phyloP scores from a whole-genome alignment of 2,888 invertebrate species.

The Barypeithes pellucidus region DNA sequence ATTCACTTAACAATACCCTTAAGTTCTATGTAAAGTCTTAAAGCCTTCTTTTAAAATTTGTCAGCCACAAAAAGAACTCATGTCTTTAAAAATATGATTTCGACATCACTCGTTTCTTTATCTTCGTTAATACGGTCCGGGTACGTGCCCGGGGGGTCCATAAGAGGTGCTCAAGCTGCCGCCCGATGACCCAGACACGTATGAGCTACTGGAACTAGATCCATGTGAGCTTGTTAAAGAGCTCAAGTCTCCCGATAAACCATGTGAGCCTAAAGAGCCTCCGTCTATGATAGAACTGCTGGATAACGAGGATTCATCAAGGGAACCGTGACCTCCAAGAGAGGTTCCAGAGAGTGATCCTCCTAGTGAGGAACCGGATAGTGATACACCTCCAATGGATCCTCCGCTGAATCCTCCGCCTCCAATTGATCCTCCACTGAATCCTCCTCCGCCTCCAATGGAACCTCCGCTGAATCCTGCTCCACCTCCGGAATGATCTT shows the following conservation, averaged over 20 bases:
- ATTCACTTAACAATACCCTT: not conserved
- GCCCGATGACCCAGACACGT: constrained; percentile 44
- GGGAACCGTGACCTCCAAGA: constrained; percentile 33
- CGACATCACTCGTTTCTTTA: constrained; percentile 41
- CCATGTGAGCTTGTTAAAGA: constrained; percentile 44
- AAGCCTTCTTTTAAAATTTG: constrained; percentile 6
- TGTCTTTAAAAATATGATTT: constrained; percentile 16
- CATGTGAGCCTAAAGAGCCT: not conserved
- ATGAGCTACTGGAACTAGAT: constrained; percentile 49
- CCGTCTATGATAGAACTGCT: constrained; percentile 36
- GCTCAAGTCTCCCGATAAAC: constrained; percentile 30
- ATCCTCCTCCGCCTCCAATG: constrained; percentile 55
- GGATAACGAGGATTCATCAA: constrained; percentile 22
- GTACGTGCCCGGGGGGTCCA: constrained; percentile 67
- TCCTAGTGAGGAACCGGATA: constrained; percentile 46
- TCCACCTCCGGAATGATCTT: constrained; percentile 63
- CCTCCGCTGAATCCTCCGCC: constrained; percentile 60
- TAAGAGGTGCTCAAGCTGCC: constrained; percentile 61
- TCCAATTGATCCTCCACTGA: constrained; percentile 60
- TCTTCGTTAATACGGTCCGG: constrained; percentile 48
- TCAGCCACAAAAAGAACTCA: constrained; percentile 32
- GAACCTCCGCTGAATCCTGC: constrained; percentile 56
- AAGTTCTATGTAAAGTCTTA: constrained; percentile 12
- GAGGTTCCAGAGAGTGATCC: constrained; percentile 28
- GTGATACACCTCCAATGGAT: constrained; percentile 58